phyloP scores from a whole-genome alignment of 1,140 invertebrate species.

The Formica exsecta region DNA sequence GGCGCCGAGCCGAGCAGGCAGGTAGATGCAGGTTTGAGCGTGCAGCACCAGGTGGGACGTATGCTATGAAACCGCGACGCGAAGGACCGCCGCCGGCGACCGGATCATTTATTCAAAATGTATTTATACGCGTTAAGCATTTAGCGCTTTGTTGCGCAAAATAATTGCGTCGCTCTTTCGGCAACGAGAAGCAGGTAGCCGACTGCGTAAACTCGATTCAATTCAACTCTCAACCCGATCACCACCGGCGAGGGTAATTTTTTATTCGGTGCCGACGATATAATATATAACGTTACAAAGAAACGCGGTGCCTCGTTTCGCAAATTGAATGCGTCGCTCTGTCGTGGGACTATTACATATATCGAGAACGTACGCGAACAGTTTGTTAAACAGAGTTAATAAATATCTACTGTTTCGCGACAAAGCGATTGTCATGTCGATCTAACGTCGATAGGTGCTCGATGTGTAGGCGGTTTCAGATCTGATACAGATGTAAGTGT shows the following conservation, averaged over 20 bases:
- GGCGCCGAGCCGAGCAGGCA: conserved; percentile 69
- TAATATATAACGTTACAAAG: conserved; percentile 3
- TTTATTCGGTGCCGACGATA: conserved; percentile 19
- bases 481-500: conserved; percentile 3
- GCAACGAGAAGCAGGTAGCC: conserved; percentile 39
- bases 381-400: neutral
- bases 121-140: conserved; percentile 54
- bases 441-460: neutral
- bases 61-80: conserved; percentile 13
- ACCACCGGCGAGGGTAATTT: neutral
- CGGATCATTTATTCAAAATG: conserved; percentile 66
- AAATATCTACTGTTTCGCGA: conserved; percentile 23
- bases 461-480: conserved; percentile 15
- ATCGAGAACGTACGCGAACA: conserved; percentile 1
- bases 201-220: neutral
- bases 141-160: conserved; percentile 57
- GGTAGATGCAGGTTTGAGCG: conserved; percentile 77
- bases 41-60: conserved; percentile 47
- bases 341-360: neutral
- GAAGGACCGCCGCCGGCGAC: neutral
- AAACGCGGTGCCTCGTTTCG: conserved; percentile 1
- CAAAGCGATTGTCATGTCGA: conserved; percentile 29
- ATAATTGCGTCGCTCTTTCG: conserved; percentile 52
- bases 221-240: neutral
- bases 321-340: conserved; percentile 34